Base-by-base conservation (phyloP, 2,888 invertebrate genomes). In the Thalpophila matura region DNA sequence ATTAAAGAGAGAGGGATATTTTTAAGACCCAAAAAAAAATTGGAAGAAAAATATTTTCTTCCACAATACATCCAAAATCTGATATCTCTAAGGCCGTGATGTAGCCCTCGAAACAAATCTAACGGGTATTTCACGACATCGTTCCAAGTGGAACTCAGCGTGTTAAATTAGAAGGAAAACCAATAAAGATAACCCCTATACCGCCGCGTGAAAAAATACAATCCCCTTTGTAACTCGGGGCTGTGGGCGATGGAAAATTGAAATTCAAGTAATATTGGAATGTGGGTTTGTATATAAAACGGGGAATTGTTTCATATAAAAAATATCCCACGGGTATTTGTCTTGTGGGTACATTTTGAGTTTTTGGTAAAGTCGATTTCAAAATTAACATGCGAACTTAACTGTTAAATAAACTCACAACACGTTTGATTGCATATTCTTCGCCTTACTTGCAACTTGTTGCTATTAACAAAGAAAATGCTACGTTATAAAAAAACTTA, bases 131-230 rank as follows among this genome's bases (percentile, higher is more conserved):
- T 69, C 60, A 50, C 51, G 59, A 61, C 71, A 37, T 42, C 51
- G 42, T 74, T 61, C 46, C 35, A 16, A 47, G 55, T 43, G 54
- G 27, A 54, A 66, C 59, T 61, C 66, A 31, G 69, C 64, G 77
- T 74, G 80, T 69, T 83, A 84, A 84, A 84, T 84, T 83, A 83
- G 73, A 70, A 74, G 82, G 79, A 82, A 82, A 83, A 75, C 73
- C 74, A 71, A 81, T 81, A 80, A 78, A 83, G 84, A 84, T 84
- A 84, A 82, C 74, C 68, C 59, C 43, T 26, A 37, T 45, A 54
- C 45, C 63, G 47, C 35, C n/a, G 60, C 57, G 76, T 47, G 72
- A 66, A 68, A 75, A 77, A 71, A 77, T 55, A 78, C 72, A 79
- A 77, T 72, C 60, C 62, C 63, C 53, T 76, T 69, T 66, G 72